Conservation (phyloP, 2,888 invertebrate genomes). For the Leptinotarsa peninsularis region DNA sequence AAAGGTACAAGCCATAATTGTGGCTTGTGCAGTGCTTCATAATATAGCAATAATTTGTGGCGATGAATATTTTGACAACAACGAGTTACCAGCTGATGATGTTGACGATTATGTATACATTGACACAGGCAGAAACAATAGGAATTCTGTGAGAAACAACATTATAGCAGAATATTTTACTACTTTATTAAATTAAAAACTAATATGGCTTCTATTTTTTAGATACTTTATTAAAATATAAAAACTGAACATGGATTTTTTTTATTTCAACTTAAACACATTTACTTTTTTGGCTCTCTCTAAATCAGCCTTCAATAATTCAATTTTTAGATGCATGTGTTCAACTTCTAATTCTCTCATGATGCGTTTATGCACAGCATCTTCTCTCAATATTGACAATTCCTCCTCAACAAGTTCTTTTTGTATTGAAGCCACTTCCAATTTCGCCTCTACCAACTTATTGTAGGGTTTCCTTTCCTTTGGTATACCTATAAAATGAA, state of each 20-base stretch:
- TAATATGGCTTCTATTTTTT: no score
- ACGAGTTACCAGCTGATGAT: no score
- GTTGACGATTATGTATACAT: no score
- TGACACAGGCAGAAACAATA: no score
- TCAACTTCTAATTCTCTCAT: not conserved
- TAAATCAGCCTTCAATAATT: not conserved
- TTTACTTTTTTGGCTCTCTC: no score
- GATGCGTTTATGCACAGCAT: no score
- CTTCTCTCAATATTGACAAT: not conserved
- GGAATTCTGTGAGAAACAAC: not conserved
- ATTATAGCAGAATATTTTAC: not conserved
- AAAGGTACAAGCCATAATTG: no score
- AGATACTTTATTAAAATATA: no score
- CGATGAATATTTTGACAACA: no score
- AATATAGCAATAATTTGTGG: no score
- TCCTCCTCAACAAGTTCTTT: not conserved
- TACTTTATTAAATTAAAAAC: not conserved
- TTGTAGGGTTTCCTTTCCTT: not conserved
- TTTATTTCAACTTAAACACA: no score
- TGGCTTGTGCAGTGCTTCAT: no score
- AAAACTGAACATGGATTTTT: not conserved
- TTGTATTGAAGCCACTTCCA: slow-evolving; percentile 2
- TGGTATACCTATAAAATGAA: not conserved
- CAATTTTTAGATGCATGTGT: not conserved
- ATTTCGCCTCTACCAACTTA: slow-evolving; percentile 2